Evolutionary conservation across 1,140 invertebrate species (phyloP).

Genomic region (Tetragonula clypearis): DNA sequence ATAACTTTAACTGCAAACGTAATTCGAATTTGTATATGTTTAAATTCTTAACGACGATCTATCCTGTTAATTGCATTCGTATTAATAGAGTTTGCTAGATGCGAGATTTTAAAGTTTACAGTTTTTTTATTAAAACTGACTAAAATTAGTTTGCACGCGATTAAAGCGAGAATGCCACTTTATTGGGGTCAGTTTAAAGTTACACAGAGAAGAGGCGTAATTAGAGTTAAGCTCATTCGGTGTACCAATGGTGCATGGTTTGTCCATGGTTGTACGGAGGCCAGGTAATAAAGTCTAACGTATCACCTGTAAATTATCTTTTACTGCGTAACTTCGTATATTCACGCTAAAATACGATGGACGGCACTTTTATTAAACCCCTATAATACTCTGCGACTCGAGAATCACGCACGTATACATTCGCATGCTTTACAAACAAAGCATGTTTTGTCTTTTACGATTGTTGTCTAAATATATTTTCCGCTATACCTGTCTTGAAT

Average conservation of each 20-base stretch:
- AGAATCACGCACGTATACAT: background rate
- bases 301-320: conserved; percentile 17
- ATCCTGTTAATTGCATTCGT: background rate
- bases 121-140: background rate
- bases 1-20: too few relatives aligned
- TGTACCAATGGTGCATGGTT: background rate
- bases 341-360: background rate
- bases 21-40: too few relatives aligned
- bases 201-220: background rate
- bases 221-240: background rate
- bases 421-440: background rate
- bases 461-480: background rate
- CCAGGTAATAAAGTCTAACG: background rate
- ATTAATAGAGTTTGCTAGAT: background rate
- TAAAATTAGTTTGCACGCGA: background rate
- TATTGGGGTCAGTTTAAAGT: background rate
- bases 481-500: background rate
- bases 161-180: background rate
- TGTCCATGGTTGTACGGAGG: background rate
- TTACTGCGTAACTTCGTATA: background rate
- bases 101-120: background rate
- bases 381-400: background rate
- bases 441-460: background rate
- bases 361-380: background rate
- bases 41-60: background rate